phyloP scores from a whole-genome alignment of 2,113 vertebrate species.

The Pipra filicauda region DNA sequence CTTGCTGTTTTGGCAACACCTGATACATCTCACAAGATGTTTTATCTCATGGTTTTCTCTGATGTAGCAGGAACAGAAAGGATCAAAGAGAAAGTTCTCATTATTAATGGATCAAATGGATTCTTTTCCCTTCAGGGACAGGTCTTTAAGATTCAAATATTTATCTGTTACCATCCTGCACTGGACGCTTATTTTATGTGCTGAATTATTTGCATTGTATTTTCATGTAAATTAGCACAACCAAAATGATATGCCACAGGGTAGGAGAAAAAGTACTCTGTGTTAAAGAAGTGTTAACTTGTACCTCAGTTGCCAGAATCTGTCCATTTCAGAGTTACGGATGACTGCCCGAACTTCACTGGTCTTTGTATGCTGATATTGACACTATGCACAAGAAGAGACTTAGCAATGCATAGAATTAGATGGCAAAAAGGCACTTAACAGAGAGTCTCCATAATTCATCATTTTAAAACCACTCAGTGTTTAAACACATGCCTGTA shows the following conservation, averaged over 20 bases:
- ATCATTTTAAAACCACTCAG: not conserved
- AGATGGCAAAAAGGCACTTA: not conserved
- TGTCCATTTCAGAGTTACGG: not conserved
- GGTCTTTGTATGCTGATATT: not conserved
- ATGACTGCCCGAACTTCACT: not conserved
- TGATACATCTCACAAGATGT: not conserved
- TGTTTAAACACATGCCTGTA: not conserved
- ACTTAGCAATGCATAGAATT: not conserved
- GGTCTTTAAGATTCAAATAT: not conserved
- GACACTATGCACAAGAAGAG: fast-evolving
- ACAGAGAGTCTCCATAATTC: not conserved
- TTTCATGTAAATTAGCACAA: not conserved
- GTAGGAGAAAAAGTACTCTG: not conserved
- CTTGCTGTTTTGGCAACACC: constrained; percentile 7
- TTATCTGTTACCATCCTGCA: not conserved
- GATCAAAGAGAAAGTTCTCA: constrained; percentile 41
- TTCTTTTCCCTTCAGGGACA: not conserved
- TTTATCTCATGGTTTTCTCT: not conserved
- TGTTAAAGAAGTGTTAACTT: not conserved
- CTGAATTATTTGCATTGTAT: not conserved
- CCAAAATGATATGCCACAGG: not conserved
- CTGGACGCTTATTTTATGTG: not conserved
- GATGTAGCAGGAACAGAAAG: constrained; percentile 13
- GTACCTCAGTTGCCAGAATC: not conserved
- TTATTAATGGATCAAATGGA: constrained; percentile 54